Evolutionary conservation across 2,113 vertebrate genomes (phyloP).

Genomic region (Corydoras sp.): DNA sequence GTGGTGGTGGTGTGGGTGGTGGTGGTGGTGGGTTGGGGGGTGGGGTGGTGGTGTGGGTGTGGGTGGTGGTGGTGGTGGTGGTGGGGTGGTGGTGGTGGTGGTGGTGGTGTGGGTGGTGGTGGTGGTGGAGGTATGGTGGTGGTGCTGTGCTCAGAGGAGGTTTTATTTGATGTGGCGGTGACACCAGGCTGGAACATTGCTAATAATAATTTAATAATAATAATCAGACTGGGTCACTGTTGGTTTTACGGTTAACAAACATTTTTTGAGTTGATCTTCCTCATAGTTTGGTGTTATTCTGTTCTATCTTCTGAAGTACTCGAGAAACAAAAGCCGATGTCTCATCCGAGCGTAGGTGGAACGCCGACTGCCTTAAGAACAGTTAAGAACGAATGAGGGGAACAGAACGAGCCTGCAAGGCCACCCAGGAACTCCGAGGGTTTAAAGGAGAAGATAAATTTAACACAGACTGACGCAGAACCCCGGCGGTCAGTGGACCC

Average conservation of each 20-base stretch:
- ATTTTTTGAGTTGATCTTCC: too few relatives aligned
- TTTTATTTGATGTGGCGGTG: slow-evolving; percentile 8
- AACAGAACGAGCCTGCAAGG: neutral
- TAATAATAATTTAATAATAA: slow-evolving; percentile 1
- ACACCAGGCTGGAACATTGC: slow-evolving; percentile 18
- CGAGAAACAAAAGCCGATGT: neutral
- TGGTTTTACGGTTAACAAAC: too few relatives aligned
- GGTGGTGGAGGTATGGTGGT: neutral
- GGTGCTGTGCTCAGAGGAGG: slow-evolving; percentile 6
- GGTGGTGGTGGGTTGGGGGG: too few relatives aligned
- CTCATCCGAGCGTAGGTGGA: neutral
- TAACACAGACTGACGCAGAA: neutral
- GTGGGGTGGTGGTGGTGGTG: too few relatives aligned
- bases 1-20: neutral
- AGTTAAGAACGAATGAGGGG: neutral
- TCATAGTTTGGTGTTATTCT: too few relatives aligned
- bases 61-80: too few relatives aligned
- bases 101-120: too few relatives aligned
- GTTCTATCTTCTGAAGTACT: too few relatives aligned
- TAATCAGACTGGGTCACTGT: too few relatives aligned
- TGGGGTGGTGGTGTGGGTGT: too few relatives aligned
- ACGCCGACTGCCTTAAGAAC: neutral
- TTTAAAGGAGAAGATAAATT: neutral
- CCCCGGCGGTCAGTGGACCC: too few relatives aligned
- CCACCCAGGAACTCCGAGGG: neutral